Base-by-base conservation (phyloP, 2,113 vertebrate species). In the Pagrus major region DNA sequence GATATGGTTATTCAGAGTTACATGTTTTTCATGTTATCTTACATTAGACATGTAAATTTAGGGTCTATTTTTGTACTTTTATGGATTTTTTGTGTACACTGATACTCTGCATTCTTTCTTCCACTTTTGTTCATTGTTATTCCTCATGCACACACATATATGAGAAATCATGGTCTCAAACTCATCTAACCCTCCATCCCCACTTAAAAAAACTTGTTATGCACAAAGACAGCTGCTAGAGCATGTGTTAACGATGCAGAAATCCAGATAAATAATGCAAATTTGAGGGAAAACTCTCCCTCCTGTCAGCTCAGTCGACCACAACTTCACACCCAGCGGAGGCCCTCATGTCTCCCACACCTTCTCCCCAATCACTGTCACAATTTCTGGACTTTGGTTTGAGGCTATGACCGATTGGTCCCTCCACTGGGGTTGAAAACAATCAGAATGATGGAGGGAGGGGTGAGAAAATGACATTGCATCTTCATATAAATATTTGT, bases 241-340 rank as follows among this genome's bases (percentile, higher is more conserved):
- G n/a, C 68, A 60, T 18, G 64, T 65, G 44, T 21, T 64, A 77
- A 80, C 51, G 11, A 76, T 21, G 67, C 55, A 74, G 78, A 83
- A 81, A 75, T 86, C 72, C 81, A 70, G 76, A 46, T 80, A 89
- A 80, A 86, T 77, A 73, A 90, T 89, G 56, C 67, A 78, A 79
- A 86, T 83, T 47, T 87, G 65, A 82, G 72, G 80, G 78, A 65
- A 79, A 74, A 67, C 67, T 81, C 64, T 85, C 68, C 71, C 78
- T 73, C 44, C 84, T 66, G 31, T 83, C 75, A 68, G 58, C 51
- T 23, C 71, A 41, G 65, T 73, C 15, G 29, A 84, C 83, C 81
- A 55, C 79, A 80, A 42, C 85, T 77, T 89, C 81, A 86, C 89
- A 82, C 79, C 86, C 86, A 86, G 65, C 21, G 2, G 75, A 80